Conservation (phyloP, 2,113 vertebrate species). For the Lutjanus erythropterus region DNA sequence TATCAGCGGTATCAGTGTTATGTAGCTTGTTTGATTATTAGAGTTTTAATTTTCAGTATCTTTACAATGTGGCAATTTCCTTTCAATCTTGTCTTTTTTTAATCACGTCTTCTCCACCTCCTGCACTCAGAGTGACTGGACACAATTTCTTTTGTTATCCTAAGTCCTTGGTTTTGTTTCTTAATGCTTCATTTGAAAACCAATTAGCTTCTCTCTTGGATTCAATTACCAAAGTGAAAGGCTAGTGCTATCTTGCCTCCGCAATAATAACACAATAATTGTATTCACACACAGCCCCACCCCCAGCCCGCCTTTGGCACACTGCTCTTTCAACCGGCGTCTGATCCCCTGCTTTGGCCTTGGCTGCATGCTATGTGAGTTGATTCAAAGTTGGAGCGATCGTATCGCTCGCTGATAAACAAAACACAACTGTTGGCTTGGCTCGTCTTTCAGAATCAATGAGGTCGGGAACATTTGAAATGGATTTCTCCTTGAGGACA, state of each 20-base stretch:
- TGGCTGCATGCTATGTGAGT: conserved; percentile 20
- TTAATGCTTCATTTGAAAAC: conserved; percentile 74
- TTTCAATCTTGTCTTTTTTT: conserved; percentile 40
- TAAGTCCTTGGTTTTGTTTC: conserved; percentile 60
- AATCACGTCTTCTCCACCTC: conserved; percentile 35
- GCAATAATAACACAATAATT: conserved; percentile 73
- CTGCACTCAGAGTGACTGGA: conserved; percentile 35
- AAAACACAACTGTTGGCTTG: conserved; percentile 55
- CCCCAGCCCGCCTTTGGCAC: conserved; percentile 23
- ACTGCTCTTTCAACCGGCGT: conserved; percentile 49
- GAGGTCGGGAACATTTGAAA: conserved; percentile 51
- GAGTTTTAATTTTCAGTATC: conserved; percentile 18
- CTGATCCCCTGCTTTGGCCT: conserved; percentile 35
- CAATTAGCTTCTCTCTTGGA: conserved; percentile 70
- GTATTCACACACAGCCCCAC: conserved; percentile 47
- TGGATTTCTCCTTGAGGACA: conserved; percentile 54
- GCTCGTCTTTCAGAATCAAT: conserved; percentile 53
- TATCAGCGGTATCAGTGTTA: conserved; percentile 15
- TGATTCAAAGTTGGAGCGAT: conserved; percentile 53
- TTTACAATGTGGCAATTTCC: conserved; percentile 27
- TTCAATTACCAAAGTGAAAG: conserved; percentile 75
- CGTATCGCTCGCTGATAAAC: conserved; percentile 59
- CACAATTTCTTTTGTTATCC: conserved; percentile 58
- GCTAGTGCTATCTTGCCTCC: conserved; percentile 60
- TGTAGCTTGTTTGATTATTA: conserved; percentile 28